phyloP scores from a whole-genome alignment of 2,113 vertebrate genomes.

The Talpa occidentalis region DNA sequence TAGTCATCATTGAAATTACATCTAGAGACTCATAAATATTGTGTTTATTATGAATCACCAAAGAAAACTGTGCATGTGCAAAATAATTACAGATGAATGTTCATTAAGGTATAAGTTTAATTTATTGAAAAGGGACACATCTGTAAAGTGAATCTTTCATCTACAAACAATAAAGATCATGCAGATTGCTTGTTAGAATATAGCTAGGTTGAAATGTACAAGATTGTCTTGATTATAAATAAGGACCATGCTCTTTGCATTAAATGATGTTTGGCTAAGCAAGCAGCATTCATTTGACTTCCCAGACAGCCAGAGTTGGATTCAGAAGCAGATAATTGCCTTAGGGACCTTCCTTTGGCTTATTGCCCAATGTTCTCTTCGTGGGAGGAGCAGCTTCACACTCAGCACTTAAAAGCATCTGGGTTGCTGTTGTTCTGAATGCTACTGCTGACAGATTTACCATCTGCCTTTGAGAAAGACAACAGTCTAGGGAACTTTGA shows the following conservation, averaged over 20 bases:
- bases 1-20: slow-evolving; percentile 46
- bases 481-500: slow-evolving; percentile 78
- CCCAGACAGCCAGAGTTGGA: slow-evolving; percentile 88
- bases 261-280: slow-evolving; percentile 87
- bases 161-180: slow-evolving; percentile 61
- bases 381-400: slow-evolving; percentile 80
- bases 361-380: slow-evolving; percentile 78
- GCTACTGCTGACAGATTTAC: slow-evolving; percentile 87
- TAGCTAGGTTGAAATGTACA: slow-evolving; percentile 63
- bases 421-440: slow-evolving; percentile 84
- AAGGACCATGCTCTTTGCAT: slow-evolving; percentile 84
- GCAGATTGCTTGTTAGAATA: slow-evolving; percentile 27
- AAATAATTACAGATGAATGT: slow-evolving; percentile 57
- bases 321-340: slow-evolving; percentile 87
- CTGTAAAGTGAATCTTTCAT: slow-evolving; percentile 25
- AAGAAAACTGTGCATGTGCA: slow-evolving; percentile 14
- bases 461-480: slow-evolving; percentile 87
- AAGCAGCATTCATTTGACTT: slow-evolving; percentile 85
- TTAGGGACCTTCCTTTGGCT: slow-evolving; percentile 83
- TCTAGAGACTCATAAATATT: slow-evolving; percentile 70
- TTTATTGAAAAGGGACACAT: slow-evolving; percentile 26
- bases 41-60: slow-evolving; percentile 53
- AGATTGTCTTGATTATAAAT: slow-evolving; percentile 86
- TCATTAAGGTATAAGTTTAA: slow-evolving; percentile 46
- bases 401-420: slow-evolving; percentile 86